Evolutionary conservation across 2,888 invertebrate genomes (phyloP), one percentile per base, ranked within the genome.

Genomic region (Serripes groenlandicus): DNA sequence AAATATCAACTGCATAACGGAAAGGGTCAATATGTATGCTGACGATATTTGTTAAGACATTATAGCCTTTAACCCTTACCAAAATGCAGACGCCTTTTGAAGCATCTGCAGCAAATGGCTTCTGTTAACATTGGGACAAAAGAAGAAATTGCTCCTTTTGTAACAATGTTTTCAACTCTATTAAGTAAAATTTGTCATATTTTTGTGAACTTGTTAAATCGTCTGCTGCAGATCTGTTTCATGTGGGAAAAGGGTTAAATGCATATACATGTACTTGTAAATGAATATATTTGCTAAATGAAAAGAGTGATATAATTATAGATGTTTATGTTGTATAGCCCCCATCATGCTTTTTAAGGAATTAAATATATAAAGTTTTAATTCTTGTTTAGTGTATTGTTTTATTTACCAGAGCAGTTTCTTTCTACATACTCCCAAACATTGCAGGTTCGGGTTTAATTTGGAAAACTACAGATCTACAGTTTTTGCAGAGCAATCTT

Each of bases 331-430:
- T 66, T 66, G 66, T 66, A 66, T 66, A 66, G 23, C 21, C 34
- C 66, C 66, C 66, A 66, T 35, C n/a, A 34, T 42, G 66, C 66
- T 66, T 66, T 66, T 66, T 66, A 66, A 66, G 66, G 66, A 66
- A 66, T 42, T 35, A 66, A 66, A 66, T 11, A 42, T 42, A 21
- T 42, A 66, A 66, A 66, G 21, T 66, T 66, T 66, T 23, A 49
- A 2, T 2, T 49, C 21, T 15, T 49, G 15, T 1, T 49, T 5
- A 3, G 49, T 49, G 2, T 49, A 21, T 5, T 21, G 49, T 21
- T 49, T 21, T 21, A 49, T 1, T 49, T 15, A 21, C 49, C 49
- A 5, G 21, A 49, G 21, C 15, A 15, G 9, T 42, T 42, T 42
- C 42, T n/a, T n/a, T n/a, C n/a, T n/a, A n/a, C n/a, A n/a, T n/a